Base-by-base conservation (phyloP, 2,113 vertebrate genomes). In the Ammospiza nelsoni region DNA sequence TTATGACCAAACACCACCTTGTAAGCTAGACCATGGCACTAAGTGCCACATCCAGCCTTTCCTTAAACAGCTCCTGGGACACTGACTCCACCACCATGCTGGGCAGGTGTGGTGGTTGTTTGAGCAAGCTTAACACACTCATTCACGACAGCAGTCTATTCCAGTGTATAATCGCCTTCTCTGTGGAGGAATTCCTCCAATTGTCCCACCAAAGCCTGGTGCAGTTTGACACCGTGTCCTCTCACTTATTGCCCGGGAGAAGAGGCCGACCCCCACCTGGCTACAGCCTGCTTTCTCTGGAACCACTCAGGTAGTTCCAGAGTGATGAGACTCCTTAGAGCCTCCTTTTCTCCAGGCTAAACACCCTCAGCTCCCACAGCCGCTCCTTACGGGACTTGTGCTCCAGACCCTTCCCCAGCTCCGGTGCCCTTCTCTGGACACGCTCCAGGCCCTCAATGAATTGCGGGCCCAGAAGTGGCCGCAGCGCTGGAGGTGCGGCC, bases 391-490 rank as follows among this genome's bases (percentile, higher is more conserved):
- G 22, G 9, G 9, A n/a, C 7, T 10, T 21, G 13, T 9, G 43
- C 12, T 22, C n/a, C 46, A 75, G 29, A 8, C 3, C 46, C 39
- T 41, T 39, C n/a, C 1, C 39, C 39, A n/a, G 46, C 62, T 54
- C 13, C 1, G 0, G 0, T 39, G 39, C n/a, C 33, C 6, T 46
- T 41, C 46, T 15, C 54, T 11, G n/a, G 6, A 25, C 39, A 8
- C 2, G 2, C 29, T 82, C 39, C 87, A 44, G 87, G 39, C 0
- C 23, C 69, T 41, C 78, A 48, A 0, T 35, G 48, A 9, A 21
- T 0, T 3, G 78, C 25, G n/a, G 28, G 21, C 71, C 21, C 55
- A 4, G 25, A 31, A 8, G 2, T 1, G 54, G 4, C 1, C 78
- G 7, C 20, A 29, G 55, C 9, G 2, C 29, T 11, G 24, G 2